Evolutionary conservation across 2,113 vertebrate genomes (phyloP), one percentile per base, ranked within the genome.

Genomic region (Melierax canorus): DNA sequence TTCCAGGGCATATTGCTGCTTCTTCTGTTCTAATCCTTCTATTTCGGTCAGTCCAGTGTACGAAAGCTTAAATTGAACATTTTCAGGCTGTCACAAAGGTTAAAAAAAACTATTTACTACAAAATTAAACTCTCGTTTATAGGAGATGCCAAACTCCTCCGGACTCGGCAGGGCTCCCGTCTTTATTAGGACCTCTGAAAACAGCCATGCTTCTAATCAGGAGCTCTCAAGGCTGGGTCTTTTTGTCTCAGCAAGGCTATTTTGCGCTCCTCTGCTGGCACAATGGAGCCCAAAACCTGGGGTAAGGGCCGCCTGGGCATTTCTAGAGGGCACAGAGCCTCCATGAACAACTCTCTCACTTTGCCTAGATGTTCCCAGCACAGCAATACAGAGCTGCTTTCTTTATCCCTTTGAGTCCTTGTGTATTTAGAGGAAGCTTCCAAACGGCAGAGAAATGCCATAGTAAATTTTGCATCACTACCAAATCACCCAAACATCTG

Each of bases 21-120:
- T 76, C 81, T 88, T 90, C 86, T 71, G 39, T 85, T 84, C 90
- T 92, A 95, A 90, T 91, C 51, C 43, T 88, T 80, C 94, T 79
- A 78, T 94, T 96, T 90, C 60, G 75, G 68, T 72, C 86, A 89
- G 53, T 18, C 26, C 53, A 68, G 24, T 68, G 30, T 45, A 75
- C 9, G 4, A 81, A 92, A 92, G 51, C 71, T 73, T 67, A 92
- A 92, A 92, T 45, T 17, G 26, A 94, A 85, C 18, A 56, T 66
- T 96, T 95, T 94, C 68, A 94, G 83, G 30, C 72, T 85, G 43
- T 41, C 68, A 89, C 79, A 92, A 94, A 97, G 76, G 88, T 92
- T 94, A 93, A 86, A 94, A 79, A 94, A 93, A 76, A 14, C 82
- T 92, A 94, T 95, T 94, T 92, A 85, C 48, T 48, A 64, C 83